These are phyloP conservation scores for Manduca sexta DNA, from an alignment of 1,140 invertebrate genomes.

Conservation along the genomic window DNA sequence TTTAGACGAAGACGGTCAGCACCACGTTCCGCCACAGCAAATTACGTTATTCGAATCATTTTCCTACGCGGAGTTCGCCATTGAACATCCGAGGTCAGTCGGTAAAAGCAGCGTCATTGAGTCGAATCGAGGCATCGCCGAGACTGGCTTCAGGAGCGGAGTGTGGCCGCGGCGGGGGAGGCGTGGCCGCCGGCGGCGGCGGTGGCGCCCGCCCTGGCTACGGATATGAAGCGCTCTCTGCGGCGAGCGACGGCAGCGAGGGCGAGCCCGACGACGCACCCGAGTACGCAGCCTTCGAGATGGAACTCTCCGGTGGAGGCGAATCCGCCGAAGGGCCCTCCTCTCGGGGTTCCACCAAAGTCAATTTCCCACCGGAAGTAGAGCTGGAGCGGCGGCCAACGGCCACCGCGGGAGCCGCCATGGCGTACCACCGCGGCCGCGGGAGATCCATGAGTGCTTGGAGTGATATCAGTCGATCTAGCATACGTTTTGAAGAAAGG, in stretches of 20 bases:
- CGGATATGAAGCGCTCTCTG: slow-evolving; percentile 62
- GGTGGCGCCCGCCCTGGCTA: slow-evolving; percentile 56
- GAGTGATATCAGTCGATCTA: slow-evolving; percentile 87
- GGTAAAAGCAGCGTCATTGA: slow-evolving; percentile 57
- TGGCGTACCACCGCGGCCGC: slow-evolving; percentile 70
- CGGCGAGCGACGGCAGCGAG: slow-evolving; percentile 59
- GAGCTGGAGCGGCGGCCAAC: slow-evolving; percentile 75
- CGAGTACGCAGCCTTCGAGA: slow-evolving; percentile 55
- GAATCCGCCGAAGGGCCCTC: slow-evolving; percentile 48
- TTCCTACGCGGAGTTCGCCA: slow-evolving; percentile 43
- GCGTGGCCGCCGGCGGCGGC: slow-evolving; percentile 37
- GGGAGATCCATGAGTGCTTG: slow-evolving; percentile 87
- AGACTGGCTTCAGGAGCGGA: slow-evolving; percentile 46
- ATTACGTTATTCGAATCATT: slow-evolving; percentile 56
- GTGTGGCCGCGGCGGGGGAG: slow-evolving; percentile 48
- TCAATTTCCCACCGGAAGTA: slow-evolving; percentile 83
- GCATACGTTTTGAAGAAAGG: slow-evolving; percentile 87
- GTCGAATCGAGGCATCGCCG: slow-evolving; percentile 47
- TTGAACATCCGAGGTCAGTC: slow-evolving; percentile 45
- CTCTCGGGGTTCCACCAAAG: slow-evolving; percentile 72
- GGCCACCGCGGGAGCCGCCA: slow-evolving; percentile 74
- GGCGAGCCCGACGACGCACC: slow-evolving; percentile 53
- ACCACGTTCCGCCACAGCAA: slow-evolving; percentile 68
- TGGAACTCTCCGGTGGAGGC: slow-evolving; percentile 51
- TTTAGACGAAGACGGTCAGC: slow-evolving; percentile 25